phyloP scores from a whole-genome alignment of 2,113 vertebrate species.

The Synodontis membranacea region DNA sequence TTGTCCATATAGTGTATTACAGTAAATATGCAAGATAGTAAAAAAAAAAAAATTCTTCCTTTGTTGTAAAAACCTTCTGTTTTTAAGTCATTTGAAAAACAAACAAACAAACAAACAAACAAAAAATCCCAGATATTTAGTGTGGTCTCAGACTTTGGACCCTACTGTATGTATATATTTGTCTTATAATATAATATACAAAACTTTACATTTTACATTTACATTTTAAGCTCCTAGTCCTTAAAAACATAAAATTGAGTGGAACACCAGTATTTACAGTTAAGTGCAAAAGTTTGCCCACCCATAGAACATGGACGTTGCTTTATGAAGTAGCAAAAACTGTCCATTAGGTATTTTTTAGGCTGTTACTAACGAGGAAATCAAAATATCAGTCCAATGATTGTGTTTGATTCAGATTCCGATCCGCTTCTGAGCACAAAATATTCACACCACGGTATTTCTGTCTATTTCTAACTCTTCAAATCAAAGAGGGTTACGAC shows the following conservation, averaged over 20 bases:
- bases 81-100: no score
- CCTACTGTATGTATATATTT: neutral
- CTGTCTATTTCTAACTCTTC: no score
- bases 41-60: neutral
- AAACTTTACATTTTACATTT: no score
- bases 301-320: neutral
- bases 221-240: neutral
- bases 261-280: neutral
- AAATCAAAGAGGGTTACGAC: neutral
- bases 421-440: no score
- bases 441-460: neutral
- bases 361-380: neutral
- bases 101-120: neutral
- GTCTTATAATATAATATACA: no score
- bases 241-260: neutral
- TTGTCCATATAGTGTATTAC: no score
- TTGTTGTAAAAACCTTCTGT: neutral
- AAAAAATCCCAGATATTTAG: neutral
- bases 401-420: neutral
- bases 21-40: neutral
- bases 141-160: neutral
- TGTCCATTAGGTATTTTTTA: neutral
- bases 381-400: neutral
- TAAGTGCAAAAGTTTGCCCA: neutral
- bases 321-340: neutral